phyloP scores from a whole-genome alignment of 2,113 vertebrate genomes.

The Sylvilagus bachmani region DNA sequence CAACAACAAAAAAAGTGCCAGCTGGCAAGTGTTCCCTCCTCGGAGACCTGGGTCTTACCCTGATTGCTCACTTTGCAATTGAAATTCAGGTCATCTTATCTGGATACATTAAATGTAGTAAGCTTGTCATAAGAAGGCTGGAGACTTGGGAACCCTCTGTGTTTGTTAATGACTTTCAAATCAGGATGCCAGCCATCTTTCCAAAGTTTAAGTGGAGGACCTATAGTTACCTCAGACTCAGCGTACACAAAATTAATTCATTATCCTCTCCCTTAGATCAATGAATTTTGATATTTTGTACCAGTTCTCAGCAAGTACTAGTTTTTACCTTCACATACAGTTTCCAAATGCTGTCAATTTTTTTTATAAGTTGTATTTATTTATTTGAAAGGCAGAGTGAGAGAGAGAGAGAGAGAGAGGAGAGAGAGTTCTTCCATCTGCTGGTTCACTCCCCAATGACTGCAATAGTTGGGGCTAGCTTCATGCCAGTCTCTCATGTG shows the following conservation, averaged over 20 bases:
- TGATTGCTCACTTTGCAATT: background rate
- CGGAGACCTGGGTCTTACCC: background rate
- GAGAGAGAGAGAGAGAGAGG: no score
- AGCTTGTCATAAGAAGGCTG: background rate
- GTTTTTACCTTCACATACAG: background rate
- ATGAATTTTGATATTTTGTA: background rate
- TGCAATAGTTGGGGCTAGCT: no score
- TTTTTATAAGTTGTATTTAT: background rate
- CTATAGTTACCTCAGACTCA: background rate
- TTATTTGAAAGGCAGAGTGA: no score
- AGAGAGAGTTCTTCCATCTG: no score
- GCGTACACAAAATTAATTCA: slow-evolving; percentile 25
- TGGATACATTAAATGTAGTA: background rate
- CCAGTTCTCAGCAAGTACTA: background rate
- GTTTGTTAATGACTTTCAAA: background rate
- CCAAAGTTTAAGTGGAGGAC: background rate
- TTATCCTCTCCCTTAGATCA: background rate
- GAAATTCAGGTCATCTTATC: slow-evolving; percentile 34
- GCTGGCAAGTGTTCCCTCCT: background rate
- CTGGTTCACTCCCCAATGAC: no score
- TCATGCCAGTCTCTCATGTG: no score
- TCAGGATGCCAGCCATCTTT: background rate
- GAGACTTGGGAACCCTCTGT: background rate
- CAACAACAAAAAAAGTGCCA: background rate
- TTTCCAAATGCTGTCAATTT: background rate